Conservation (phyloP, 2,888 invertebrate genomes). For the Apoda limacodes region DNA sequence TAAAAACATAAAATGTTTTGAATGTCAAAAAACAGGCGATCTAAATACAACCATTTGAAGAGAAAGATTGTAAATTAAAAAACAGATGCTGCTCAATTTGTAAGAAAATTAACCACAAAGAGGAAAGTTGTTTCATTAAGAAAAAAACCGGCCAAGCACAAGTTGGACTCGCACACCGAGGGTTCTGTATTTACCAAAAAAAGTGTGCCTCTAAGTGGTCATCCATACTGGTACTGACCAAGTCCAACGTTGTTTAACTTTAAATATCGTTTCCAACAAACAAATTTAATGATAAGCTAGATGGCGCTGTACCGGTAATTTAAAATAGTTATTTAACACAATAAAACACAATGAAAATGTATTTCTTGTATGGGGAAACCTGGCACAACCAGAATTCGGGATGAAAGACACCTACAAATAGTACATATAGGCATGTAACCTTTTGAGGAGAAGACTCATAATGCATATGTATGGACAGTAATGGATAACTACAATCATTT, state of each 20-base stretch:
- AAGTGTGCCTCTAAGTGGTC: too few relatives aligned
- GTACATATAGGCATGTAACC: conserved; percentile 11
- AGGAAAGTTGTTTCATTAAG: not conserved
- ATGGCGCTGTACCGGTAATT: too few relatives aligned
- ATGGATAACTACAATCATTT: conserved; percentile 11
- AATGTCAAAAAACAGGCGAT: conserved; percentile 7
- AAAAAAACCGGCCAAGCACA: not conserved
- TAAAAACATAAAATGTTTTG: too few relatives aligned
- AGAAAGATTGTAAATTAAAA: conserved; percentile 7
- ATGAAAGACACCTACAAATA: conserved; percentile 6
- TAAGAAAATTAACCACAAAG: conserved; percentile 1
- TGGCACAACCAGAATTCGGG: conserved; percentile 6
- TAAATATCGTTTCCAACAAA: too few relatives aligned
- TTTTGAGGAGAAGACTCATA: conserved; percentile 1
- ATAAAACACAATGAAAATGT: too few relatives aligned
- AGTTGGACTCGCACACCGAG: not conserved
- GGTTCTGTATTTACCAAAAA: not conserved
- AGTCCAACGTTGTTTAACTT: too few relatives aligned
- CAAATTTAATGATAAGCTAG: too few relatives aligned
- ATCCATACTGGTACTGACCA: too few relatives aligned
- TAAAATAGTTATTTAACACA: too few relatives aligned
- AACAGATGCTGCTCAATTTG: conserved; percentile 6
- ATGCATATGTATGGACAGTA: conserved; percentile 8
- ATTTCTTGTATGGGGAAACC: too few relatives aligned
- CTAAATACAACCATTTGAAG: too few relatives aligned